Conservation (phyloP, 2,113 vertebrate genomes). For the pig (Sus scrofa) region DNA sequence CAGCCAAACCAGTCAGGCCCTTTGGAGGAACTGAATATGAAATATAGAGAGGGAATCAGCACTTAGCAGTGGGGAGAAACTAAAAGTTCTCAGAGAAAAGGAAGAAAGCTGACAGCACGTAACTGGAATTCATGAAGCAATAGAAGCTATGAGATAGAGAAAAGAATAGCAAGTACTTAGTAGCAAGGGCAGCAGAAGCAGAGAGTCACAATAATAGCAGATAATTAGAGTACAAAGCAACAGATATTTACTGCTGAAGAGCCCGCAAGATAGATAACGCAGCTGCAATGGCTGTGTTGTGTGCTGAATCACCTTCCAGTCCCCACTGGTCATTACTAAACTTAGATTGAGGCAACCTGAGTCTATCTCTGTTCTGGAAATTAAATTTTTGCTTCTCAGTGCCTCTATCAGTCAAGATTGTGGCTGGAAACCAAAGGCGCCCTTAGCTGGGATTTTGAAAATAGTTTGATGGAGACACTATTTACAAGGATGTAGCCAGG, state of each 20-base stretch:
- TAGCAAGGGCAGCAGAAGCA: constrained; percentile 44
- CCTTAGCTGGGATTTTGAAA: constrained; percentile 45
- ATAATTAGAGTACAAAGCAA: constrained; percentile 33
- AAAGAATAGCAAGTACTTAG: constrained; percentile 44
- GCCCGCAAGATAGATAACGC: not conserved
- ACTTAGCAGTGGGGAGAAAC: constrained; percentile 18
- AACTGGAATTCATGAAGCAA: constrained; percentile 42
- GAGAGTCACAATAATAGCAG: constrained; percentile 42
- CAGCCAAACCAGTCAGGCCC: not conserved
- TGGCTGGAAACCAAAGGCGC: constrained; percentile 63
- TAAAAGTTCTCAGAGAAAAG: not conserved
- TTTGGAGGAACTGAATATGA: not conserved
- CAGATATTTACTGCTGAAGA: not conserved
- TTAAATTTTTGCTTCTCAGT: constrained; percentile 44
- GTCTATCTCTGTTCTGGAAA: constrained; percentile 57
- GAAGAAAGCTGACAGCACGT: not conserved
- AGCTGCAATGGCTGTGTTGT: not conserved
- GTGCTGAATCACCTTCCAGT: constrained; percentile 57
- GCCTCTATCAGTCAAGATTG: constrained; percentile 15
- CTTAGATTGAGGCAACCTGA: constrained; percentile 18
- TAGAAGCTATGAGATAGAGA: constrained; percentile 15
- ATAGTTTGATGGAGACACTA: constrained; percentile 27
- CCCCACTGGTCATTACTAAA: not conserved
- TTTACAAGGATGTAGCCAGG: not conserved
- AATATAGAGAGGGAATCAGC: not conserved